These are phyloP conservation scores for Periphyllus acericola DNA, from an alignment of 2,888 invertebrate species.

Conservation along the genomic window DNA sequence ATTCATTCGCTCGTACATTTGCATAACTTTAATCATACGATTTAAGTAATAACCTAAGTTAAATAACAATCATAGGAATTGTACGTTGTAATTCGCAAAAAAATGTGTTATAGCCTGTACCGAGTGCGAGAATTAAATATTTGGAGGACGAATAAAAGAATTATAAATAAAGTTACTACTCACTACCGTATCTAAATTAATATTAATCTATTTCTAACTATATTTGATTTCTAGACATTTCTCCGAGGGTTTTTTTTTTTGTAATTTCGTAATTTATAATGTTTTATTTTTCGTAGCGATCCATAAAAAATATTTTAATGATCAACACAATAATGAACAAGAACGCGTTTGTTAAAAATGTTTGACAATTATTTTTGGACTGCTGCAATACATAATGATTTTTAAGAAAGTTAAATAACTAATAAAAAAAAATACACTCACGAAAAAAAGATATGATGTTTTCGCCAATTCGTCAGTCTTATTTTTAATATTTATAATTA, in stretches of 20 bases:
- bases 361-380: constrained; percentile 34
- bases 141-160: too few relatives aligned
- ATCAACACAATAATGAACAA: not conserved
- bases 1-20: not conserved
- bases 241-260: too few relatives aligned
- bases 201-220: not conserved
- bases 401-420: not conserved
- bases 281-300: not conserved
- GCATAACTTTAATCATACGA: not conserved
- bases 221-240: too few relatives aligned
- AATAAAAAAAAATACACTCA: not conserved
- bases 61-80: constrained; percentile 15
- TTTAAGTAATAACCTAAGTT: not conserved
- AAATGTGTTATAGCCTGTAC: not conserved
- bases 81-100: not conserved
- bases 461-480: not conserved
- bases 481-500: not conserved
- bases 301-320: not conserved
- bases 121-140: not conserved
- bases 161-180: too few relatives aligned
- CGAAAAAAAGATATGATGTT: not conserved
- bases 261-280: too few relatives aligned
- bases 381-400: not conserved
- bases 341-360: not conserved
- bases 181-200: not conserved